Evolutionary conservation across 2,113 vertebrate genomes (phyloP).

Genomic region (Lutjanus erythropterus): DNA sequence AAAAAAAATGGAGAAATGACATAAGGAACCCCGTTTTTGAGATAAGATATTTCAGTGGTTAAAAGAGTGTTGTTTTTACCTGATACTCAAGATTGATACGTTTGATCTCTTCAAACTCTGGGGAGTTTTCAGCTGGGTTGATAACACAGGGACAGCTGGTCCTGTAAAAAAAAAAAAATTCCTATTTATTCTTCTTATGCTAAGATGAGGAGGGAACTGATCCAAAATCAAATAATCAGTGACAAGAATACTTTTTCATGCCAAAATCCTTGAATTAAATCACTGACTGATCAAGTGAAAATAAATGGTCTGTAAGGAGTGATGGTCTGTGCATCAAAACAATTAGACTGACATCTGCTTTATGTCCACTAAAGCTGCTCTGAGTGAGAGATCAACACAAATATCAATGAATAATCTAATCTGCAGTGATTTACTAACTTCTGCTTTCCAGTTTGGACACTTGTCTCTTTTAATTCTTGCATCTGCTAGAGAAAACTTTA

Average conservation of each 20-base stretch:
- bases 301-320: not conserved
- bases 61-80: constrained; percentile 76
- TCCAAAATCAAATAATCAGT: not conserved
- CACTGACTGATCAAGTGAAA: not conserved
- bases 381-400: not conserved
- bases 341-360: not conserved
- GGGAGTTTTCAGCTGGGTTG: constrained; percentile 80
- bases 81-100: constrained; percentile 89
- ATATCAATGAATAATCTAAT: not conserved
- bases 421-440: not conserved
- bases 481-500: not conserved
- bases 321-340: not conserved
- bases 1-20: not conserved
- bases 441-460: not conserved
- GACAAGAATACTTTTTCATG: not conserved
- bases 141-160: constrained; percentile 88
- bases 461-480: not conserved
- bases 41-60: not conserved
- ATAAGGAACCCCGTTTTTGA: not conserved
- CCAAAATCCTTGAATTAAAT: not conserved
- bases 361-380: not conserved
- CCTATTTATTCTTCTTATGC: not conserved
- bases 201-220: not conserved
- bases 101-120: constrained; percentile 84
- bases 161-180: constrained; percentile 74